A percentile compares a stretch with the other conserved stretches of the same genome.
Evolutionary conservation across 2,888 invertebrate genomes (phyloP).

Genomic region (Rotaria magnacalcarata): DNA sequence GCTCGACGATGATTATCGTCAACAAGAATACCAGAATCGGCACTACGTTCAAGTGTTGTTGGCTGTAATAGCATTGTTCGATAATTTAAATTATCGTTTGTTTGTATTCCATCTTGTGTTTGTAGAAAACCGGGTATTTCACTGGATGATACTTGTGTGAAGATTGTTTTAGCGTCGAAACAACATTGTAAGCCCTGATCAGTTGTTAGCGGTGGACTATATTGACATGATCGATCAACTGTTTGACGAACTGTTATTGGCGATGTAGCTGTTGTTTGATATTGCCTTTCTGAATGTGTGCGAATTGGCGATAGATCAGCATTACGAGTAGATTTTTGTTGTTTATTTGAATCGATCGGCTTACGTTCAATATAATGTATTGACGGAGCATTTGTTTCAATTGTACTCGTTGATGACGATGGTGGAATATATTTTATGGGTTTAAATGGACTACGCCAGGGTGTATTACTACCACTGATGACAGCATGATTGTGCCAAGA

Average conservation of each 20-base stretch:
- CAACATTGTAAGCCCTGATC: background rate
- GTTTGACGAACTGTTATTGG: background rate
- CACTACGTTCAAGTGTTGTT: conserved; percentile 3
- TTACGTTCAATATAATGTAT: background rate
- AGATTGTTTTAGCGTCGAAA: background rate
- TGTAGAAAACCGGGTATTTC: conserved; percentile 4
- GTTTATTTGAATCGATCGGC: background rate
- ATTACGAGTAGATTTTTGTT: background rate
- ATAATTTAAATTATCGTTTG: background rate
- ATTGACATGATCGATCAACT: conserved; percentile 20
- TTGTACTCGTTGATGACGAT: too few species aligned
- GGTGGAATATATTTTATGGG: background rate
- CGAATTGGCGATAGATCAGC: background rate
- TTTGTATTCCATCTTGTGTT: conserved; percentile 3
- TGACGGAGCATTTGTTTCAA: too few species aligned
- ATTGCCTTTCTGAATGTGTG: background rate
- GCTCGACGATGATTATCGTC: background rate
- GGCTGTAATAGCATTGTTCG: background rate
- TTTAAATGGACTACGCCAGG: conserved; percentile 23
- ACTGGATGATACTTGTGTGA: background rate
- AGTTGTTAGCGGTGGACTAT: background rate
- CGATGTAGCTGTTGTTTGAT: background rate
- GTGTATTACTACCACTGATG: background rate
- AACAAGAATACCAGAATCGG: conserved; percentile 18
- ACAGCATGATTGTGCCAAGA: conserved; percentile 9